Conservation (phyloP, 2,113 vertebrate species). For the Empidonax traillii region DNA sequence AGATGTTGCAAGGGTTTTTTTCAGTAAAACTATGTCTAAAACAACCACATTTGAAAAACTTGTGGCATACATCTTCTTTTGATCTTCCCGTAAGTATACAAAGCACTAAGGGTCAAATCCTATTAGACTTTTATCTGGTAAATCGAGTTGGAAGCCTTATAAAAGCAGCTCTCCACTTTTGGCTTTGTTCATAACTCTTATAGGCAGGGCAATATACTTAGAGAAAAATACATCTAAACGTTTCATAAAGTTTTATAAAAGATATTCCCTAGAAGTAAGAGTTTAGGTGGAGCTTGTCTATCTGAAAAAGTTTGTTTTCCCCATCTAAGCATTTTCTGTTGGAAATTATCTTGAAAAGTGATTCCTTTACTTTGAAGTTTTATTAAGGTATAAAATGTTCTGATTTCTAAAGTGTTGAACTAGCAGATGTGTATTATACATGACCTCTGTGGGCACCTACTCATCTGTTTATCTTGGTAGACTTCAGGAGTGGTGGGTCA, state of each 20-base stretch:
- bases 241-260: background rate
- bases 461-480: constrained; percentile 12
- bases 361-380: constrained; percentile 7
- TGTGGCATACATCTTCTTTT: background rate
- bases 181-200: background rate
- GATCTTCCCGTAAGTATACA: constrained; percentile 2
- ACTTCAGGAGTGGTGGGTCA: background rate
- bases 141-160: background rate
- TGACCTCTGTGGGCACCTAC: background rate
- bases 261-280: background rate
- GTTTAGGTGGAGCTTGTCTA: background rate
- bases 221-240: background rate
- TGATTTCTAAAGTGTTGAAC: background rate
- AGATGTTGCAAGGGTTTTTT: background rate
- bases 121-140: constrained; percentile 16
- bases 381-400: background rate
- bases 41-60: background rate
- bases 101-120: constrained; percentile 19
- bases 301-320: background rate
- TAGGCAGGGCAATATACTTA: background rate
- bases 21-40: background rate
- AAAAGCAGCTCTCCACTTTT: background rate
- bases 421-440: background rate
- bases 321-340: background rate
- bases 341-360: background rate